Percentiles rank a stretch among this genome's conserved stretches.
phyloP scores from a whole-genome alignment of 2,113 vertebrate genomes.

The Collichthys lucidus region DNA sequence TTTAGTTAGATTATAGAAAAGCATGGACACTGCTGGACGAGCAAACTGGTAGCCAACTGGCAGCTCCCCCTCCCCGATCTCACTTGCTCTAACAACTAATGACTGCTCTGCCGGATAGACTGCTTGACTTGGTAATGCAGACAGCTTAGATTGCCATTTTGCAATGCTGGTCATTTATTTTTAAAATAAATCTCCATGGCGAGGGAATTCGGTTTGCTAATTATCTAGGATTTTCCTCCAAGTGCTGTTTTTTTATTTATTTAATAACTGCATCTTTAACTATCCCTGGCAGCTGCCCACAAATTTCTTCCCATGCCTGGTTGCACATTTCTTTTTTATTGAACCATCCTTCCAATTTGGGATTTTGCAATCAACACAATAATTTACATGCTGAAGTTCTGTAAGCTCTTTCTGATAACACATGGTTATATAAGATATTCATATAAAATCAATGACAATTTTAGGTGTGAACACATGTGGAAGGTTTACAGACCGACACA shows the following conservation, averaged over 20 bases:
- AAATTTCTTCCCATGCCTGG: slow-evolving; percentile 37
- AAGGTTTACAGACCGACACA: background rate
- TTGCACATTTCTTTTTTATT: slow-evolving; percentile 18
- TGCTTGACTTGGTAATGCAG: slow-evolving; percentile 29
- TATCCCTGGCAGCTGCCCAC: slow-evolving; percentile 56
- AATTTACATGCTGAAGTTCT: background rate
- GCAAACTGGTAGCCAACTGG: slow-evolving; percentile 4
- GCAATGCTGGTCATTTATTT: slow-evolving; percentile 47
- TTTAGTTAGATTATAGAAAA: slow-evolving; percentile 39
- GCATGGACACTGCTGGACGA: background rate
- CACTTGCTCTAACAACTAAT: slow-evolving; percentile 45
- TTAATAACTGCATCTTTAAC: slow-evolving; percentile 53
- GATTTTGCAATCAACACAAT: background rate
- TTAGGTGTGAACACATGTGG: background rate
- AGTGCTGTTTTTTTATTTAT: slow-evolving; percentile 37
- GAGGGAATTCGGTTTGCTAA: slow-evolving; percentile 61
- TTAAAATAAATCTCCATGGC: slow-evolving; percentile 23
- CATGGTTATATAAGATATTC: background rate
- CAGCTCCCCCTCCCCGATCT: background rate
- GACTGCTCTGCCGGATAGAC: slow-evolving; percentile 38
- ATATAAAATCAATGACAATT: background rate
- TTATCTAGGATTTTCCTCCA: slow-evolving; percentile 60
- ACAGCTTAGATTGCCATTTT: slow-evolving; percentile 58
- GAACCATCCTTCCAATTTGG: slow-evolving; percentile 18
- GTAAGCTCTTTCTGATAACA: background rate